These are phyloP conservation scores for Brachypodius melanocephalos DNA, from an alignment of 2,113 vertebrate genomes.

Conservation along the genomic window DNA sequence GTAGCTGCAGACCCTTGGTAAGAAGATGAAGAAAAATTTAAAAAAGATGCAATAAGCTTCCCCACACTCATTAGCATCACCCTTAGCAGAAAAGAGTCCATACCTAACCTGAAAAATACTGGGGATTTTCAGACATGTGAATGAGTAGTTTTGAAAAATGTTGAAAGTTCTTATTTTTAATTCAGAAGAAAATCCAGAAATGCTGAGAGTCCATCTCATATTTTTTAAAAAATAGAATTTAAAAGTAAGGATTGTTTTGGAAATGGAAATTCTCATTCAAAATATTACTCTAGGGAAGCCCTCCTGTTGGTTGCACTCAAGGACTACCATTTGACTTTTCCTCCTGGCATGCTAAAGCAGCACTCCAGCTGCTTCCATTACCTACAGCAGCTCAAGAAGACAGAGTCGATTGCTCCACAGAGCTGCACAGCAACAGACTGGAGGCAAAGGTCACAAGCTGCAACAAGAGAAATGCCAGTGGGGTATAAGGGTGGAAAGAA, in stretches of 20 bases:
- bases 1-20: background rate
- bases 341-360: background rate
- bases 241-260: background rate
- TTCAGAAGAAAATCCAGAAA: background rate
- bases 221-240: rapidly evolving
- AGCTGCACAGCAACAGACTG: background rate
- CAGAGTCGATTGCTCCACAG: background rate
- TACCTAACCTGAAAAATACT: background rate
- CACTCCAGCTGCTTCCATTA: background rate
- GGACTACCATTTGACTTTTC: background rate
- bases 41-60: background rate
- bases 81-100: background rate
- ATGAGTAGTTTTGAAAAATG: background rate
- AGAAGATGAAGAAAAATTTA: background rate
- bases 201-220: background rate
- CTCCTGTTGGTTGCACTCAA: background rate
- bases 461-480: background rate
- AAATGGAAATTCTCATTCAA: background rate
- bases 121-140: background rate
- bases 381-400: background rate
- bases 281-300: background rate
- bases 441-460: background rate
- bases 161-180: background rate
- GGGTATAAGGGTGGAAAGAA: background rate
- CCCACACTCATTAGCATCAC: background rate